These are phyloP conservation scores for Cantharis rufa DNA, from an alignment of 2,888 invertebrate species.

Conservation along the genomic window DNA sequence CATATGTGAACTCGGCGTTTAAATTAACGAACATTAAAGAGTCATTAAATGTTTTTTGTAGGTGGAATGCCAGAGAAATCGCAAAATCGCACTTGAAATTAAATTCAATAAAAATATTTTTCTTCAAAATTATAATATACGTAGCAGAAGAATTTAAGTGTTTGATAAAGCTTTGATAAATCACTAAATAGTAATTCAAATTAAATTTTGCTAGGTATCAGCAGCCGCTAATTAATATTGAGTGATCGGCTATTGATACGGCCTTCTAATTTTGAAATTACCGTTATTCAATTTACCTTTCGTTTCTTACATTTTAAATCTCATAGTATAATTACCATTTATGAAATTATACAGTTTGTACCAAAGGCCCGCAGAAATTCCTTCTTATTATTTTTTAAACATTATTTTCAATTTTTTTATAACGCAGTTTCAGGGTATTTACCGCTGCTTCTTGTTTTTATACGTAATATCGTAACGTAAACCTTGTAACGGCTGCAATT, in stretches of 20 bases:
- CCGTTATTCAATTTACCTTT: conserved; percentile 13
- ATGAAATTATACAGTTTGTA: neutral
- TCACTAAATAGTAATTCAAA: neutral
- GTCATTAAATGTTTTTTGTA: neutral
- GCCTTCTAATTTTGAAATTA: conserved; percentile 7
- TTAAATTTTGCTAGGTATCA: neutral
- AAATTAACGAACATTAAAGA: neutral
- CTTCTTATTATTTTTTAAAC: neutral
- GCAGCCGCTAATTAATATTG: conserved; percentile 7
- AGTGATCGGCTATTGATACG: conserved; percentile 7
- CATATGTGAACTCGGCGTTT: neutral
- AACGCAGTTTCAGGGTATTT: neutral
- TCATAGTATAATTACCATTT: conserved; percentile 6
- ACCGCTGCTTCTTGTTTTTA: neutral
- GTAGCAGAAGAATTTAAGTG: neutral
- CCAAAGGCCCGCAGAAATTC: neutral
- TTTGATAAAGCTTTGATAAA: neutral
- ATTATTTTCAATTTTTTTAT: neutral
- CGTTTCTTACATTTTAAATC: conserved; percentile 9
- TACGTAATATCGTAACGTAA: neutral
- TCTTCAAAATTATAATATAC: neutral
- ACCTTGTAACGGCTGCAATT: too few relatives aligned
- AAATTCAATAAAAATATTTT: neutral
- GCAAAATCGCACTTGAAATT: neutral
- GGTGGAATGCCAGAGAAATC: neutral